Evolutionary conservation across 2,888 invertebrate species (phyloP).

Genomic region (Caenorhabditis angaria): DNA sequence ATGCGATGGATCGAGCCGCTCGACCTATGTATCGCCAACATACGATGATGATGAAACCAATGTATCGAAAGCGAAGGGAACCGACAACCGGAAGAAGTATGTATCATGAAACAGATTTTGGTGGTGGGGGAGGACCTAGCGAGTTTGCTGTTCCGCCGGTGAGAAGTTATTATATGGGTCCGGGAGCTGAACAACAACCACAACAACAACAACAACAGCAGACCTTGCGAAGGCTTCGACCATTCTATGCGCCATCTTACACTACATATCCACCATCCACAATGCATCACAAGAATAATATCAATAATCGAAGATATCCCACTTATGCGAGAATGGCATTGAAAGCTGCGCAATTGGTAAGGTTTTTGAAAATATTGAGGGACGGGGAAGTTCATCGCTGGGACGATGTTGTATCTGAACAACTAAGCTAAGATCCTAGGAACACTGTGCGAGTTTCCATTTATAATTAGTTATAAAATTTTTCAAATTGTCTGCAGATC

Average conservation of each 20-base stretch:
- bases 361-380: conserved; percentile 7
- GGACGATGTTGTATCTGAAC: too few species aligned
- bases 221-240: conserved; percentile 51
- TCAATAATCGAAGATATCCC: conserved; percentile 47
- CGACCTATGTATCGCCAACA: conserved; percentile 16
- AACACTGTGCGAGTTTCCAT: too few species aligned
- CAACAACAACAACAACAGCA: conserved; percentile 19
- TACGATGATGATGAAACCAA: conserved; percentile 38
- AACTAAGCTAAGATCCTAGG: too few species aligned
- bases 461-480: too few species aligned
- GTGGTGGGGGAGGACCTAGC: conserved; percentile 29
- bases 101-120: conserved; percentile 59
- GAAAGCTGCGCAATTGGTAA: conserved; percentile 62
- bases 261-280: conserved; percentile 66
- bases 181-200: conserved; percentile 33
- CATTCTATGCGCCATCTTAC: conserved; percentile 65
- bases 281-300: conserved; percentile 50
- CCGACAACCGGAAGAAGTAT: conserved; percentile 39
- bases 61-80: conserved; percentile 59
- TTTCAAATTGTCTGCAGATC: too few species aligned
- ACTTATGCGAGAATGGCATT: conserved; percentile 45
- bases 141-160: conserved; percentile 21
- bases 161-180: conserved; percentile 36
- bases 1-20: conserved; percentile 38
- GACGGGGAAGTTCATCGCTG: too few species aligned